These are phyloP conservation scores for Agelaius tricolor DNA, from an alignment of 2,113 vertebrate species.

Conservation along the genomic window DNA sequence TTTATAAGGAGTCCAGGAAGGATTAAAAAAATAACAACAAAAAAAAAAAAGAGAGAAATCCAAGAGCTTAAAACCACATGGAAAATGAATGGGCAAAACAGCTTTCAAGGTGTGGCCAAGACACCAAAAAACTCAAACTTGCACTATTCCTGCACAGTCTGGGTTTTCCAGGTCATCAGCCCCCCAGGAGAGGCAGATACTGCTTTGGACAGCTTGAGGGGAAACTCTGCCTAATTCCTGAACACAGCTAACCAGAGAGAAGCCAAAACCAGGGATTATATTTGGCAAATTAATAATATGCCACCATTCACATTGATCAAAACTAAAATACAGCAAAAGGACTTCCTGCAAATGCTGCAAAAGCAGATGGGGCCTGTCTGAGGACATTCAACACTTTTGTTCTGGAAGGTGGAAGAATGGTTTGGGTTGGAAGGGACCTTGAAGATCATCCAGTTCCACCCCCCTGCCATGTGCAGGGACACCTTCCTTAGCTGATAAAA, in stretches of 20 bases:
- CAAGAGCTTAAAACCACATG: background rate
- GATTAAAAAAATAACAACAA: too few species aligned
- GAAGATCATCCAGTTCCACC: background rate
- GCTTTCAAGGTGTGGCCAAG: background rate
- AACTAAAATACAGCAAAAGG: background rate
- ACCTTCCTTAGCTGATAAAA: background rate
- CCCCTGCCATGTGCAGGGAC: background rate
- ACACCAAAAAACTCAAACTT: background rate
- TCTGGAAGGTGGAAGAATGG: background rate
- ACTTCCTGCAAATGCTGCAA: background rate
- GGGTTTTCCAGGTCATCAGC: background rate
- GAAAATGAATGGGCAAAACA: background rate
- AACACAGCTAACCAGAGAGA: background rate
- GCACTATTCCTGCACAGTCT: background rate
- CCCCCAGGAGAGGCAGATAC: background rate
- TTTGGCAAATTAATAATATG: background rate
- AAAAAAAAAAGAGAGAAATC: background rate
- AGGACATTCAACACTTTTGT: background rate
- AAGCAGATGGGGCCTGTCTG: background rate
- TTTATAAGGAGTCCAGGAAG: background rate
- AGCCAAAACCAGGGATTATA: rapidly evolving
- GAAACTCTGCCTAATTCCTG: background rate
- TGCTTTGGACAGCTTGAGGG: background rate
- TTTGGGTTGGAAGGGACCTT: background rate
- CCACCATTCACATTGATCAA: rapidly evolving